These are phyloP conservation scores for Charanyca ferruginea DNA, from an alignment of 2,888 invertebrate genomes.

Conservation along the genomic window DNA sequence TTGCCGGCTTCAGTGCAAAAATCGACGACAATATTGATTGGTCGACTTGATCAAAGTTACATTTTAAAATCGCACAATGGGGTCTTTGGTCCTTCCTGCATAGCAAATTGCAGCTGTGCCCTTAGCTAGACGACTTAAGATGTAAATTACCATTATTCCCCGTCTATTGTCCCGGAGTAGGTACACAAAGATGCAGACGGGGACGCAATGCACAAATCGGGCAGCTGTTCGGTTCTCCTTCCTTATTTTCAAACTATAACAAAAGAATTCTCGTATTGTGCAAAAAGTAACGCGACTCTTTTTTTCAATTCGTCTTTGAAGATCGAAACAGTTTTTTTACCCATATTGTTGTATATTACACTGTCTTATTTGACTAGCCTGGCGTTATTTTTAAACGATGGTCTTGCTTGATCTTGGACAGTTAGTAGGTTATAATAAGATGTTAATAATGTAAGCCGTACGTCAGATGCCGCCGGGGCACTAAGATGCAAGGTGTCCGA, in stretches of 20 bases:
- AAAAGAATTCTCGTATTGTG: constrained; percentile 85
- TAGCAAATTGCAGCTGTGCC: constrained; percentile 88
- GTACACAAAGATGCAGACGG: constrained; percentile 89
- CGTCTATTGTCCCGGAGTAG: constrained; percentile 81
- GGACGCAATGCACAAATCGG: constrained; percentile 88
- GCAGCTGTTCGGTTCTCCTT: constrained; percentile 88
- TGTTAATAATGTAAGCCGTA: constrained; percentile 39
- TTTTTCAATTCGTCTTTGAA: constrained; percentile 69
- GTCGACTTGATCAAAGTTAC: constrained; percentile 74
- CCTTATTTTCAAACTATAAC: constrained; percentile 85
- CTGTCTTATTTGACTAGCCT: constrained; percentile 32
- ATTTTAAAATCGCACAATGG: constrained; percentile 74
- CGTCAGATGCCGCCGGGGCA: constrained; percentile 71
- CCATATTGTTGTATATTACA: constrained; percentile 19
- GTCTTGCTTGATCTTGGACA: constrained; percentile 31
- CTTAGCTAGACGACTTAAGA: constrained; percentile 89
- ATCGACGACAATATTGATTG: constrained; percentile 75
- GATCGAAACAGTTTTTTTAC: constrained; percentile 62
- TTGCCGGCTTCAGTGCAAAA: constrained; percentile 61
- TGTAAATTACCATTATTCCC: constrained; percentile 90
- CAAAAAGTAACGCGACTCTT: constrained; percentile 87
- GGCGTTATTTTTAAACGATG: constrained; percentile 31
- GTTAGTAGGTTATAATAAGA: constrained; percentile 49
- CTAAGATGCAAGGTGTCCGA: constrained; percentile 85
- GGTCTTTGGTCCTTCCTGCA: constrained; percentile 72